Conservation (phyloP, 2,888 invertebrate species). For the Endotricha flammealis region DNA sequence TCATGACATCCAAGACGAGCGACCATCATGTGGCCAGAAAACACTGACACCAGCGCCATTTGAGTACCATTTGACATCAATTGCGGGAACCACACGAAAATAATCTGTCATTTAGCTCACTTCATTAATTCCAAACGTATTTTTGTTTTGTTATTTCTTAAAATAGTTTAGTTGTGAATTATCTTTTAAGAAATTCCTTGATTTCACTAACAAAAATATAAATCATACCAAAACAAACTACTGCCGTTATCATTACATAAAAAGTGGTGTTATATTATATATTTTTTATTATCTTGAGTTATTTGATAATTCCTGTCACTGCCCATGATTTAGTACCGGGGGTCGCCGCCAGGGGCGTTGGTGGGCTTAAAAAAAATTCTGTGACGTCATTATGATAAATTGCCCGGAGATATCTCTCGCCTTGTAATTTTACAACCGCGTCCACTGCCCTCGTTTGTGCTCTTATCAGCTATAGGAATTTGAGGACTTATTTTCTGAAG, state of each 20-base stretch:
- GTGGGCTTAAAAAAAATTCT: conserved; percentile 45
- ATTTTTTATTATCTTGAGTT: conserved; percentile 60
- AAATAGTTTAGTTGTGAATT: too few relatives aligned
- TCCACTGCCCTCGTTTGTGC: conserved; percentile 2
- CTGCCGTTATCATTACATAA: conserved; percentile 2
- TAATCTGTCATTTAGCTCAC: too few relatives aligned
- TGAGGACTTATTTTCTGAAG: too few relatives aligned
- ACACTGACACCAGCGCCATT: too few relatives aligned
- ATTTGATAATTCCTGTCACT: conserved; percentile 68
- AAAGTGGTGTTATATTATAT: conserved; percentile 3
- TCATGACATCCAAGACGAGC: too few relatives aligned
- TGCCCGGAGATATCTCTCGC: conserved; percentile 38
- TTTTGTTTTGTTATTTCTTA: too few relatives aligned
- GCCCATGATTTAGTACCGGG: conserved; percentile 55
- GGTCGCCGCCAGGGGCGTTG: conserved; percentile 47
- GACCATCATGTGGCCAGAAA: too few relatives aligned
- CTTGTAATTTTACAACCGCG: conserved; percentile 43
- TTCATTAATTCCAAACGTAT: too few relatives aligned
- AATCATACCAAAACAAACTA: neutral
- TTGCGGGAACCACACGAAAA: too few relatives aligned
- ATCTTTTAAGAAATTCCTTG: too few relatives aligned
- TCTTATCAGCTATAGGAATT: neutral
- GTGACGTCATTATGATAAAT: conserved; percentile 62
- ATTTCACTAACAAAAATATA: too few relatives aligned
- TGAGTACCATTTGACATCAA: too few relatives aligned